Conservation (phyloP, 2,888 invertebrate genomes). For the Leucozona laternaria region DNA sequence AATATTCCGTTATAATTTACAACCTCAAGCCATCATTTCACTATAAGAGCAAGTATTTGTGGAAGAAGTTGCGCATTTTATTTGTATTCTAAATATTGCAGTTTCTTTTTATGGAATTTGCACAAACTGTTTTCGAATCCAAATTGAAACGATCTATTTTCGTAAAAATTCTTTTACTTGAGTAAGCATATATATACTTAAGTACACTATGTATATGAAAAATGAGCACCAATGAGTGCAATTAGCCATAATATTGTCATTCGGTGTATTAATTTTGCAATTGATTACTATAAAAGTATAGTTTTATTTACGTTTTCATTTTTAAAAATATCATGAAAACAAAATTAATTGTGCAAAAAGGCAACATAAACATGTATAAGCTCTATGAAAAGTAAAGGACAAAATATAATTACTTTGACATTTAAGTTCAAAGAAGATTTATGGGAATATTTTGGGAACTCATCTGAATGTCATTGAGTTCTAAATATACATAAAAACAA, state of each 20-base stretch:
- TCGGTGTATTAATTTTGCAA: background rate
- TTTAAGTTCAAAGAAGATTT: background rate
- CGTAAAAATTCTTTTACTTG: background rate
- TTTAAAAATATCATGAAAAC: background rate
- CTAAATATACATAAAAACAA: background rate
- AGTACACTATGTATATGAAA: background rate
- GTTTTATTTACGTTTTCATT: background rate
- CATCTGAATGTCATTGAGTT: background rate
- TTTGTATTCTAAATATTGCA: background rate
- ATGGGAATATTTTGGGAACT: background rate
- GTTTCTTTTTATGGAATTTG: background rate
- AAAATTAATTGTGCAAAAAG: background rate
- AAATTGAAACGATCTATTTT: background rate
- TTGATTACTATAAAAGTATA: conserved; percentile 1
- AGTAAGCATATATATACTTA: background rate
- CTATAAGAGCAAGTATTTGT: background rate
- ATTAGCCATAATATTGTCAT: background rate
- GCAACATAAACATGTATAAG: too few species aligned
- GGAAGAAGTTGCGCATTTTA: background rate
- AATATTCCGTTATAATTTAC: too few species aligned
- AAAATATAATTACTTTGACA: conserved; percentile 3
- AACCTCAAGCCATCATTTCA: background rate
- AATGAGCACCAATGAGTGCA: background rate
- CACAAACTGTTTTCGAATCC: background rate
- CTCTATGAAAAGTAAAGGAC: background rate